Base-by-base conservation (phyloP, 35 echinoderm and acorn worm genomes). In the Eucidaris tribuloides region DNA sequence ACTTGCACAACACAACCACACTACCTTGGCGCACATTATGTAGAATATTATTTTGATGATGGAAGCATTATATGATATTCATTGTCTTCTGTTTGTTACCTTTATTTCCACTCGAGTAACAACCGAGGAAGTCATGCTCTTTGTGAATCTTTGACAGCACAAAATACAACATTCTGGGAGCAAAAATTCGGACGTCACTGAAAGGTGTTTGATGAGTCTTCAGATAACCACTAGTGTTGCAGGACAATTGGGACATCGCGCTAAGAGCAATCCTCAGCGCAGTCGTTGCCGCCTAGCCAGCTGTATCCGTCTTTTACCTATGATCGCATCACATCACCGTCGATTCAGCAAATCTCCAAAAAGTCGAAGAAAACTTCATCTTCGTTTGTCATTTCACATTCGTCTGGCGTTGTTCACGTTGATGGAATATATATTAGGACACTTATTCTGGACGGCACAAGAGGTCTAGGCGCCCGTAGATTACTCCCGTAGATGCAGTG, bases 221-320 rank as follows among this genome's bases (percentile, higher is more conserved):
- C 46, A 13, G 91, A 86, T 33, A 91, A 97, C 42, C 82, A 81
- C 71, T 81, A 85, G 15, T 76, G 91, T 29, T 97, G 94, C 44
- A 57, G 3, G 19, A 81, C 71, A 97, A 84, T 71, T 89, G 94
- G 14, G 71, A 83, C 78, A n/a, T n/a, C n/a, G n/a, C 92, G 94
- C 39, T 92, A 91, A 33, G 94, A 97, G 44, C 65, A 83, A 30
- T 45, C 49, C 5, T n/a, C 71, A 88, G 0, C 78, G 81, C 19
- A 58, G 61, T 23, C 85, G 92, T n/a, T 55, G 52, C 70, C 3
- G 30, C 89, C 34, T 88, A 92, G 56, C 89, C 89, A 18, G 40
- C 92, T 4, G 15, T 88, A 11, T 85, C 82, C 66, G 82, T 80
- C 34, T 45, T 92, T 33, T 91, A 83, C 54, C 72, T 91, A 42